Evolutionary conservation across 2,888 invertebrate genomes (phyloP), one percentile per base, ranked within the genome.

Genomic region (Harpalus rubripes): DNA sequence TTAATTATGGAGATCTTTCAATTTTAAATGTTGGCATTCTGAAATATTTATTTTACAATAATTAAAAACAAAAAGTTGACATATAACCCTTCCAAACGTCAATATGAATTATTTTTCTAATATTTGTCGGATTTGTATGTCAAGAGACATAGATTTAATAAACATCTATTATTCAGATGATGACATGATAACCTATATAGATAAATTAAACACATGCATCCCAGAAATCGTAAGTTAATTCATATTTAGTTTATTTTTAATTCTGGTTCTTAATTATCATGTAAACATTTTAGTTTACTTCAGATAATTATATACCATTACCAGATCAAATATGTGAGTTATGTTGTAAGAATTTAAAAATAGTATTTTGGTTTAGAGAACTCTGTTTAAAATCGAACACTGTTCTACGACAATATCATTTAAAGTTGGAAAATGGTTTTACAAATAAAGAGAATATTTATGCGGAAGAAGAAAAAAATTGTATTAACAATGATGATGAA

Each of bases 71-170:
- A 74, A 74, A 74, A 74, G 41, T 74, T 74, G 72, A 18, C 72
- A 74, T 44, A 68, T 68, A 74, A 74, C 72, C 72, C 72, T 74
- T 68, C 16, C 52, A 44, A 76, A 83, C 74, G 44, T 74, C 83
- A 83, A 59, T 58, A 74, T 83, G 83, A 83, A 83, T 83, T 83
- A 83, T 83, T 83, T 83, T 61, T 83, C 74, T 41, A 83, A 83
- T 83, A 83, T 83, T 18, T 83, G 83, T 41, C 83, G 83, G 16
- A 83, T 83, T 61, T 83, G 74, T 83, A 83, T 83, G 76, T 83
- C 83, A 16, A 74, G 61, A 74, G 76, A 83, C 41, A 61, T 83
- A 15, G 76, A 83, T 61, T 83, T 83, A 76, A 56, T 83, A 22
- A 83, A 83, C 39, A 72, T 74, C 16, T 83, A 83, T 61, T 74